Evolutionary conservation across 2,888 invertebrate species (phyloP).

Genomic region (Mesodorylaimus sp.): DNA sequence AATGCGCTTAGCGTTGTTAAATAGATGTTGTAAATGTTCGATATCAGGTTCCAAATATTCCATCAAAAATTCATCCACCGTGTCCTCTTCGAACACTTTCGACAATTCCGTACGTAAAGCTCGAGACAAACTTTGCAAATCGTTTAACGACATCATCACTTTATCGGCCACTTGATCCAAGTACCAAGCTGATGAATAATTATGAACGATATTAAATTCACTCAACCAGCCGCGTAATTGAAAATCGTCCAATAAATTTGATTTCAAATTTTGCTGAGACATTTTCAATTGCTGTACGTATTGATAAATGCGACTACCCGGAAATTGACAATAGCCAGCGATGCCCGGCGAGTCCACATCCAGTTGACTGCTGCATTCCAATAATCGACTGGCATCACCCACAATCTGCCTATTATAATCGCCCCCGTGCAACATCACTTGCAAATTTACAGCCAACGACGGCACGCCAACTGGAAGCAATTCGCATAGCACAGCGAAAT

Average conservation of each 20-base stretch:
- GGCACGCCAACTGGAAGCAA: conserved; percentile 32
- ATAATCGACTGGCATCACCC: not conserved
- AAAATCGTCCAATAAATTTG: conserved; percentile 7
- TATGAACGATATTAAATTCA: conserved; percentile 17
- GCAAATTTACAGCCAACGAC: conserved; percentile 18
- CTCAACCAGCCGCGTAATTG: conserved; percentile 21
- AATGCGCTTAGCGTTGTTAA: not conserved
- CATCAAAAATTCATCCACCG: conserved; percentile 20
- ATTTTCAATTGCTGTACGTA: conserved; percentile 8
- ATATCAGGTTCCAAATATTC: conserved; percentile 13
- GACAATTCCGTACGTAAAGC: conserved; percentile 13
- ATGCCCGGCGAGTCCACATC: conserved; percentile 6
- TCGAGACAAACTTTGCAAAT: not conserved
- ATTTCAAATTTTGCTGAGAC: not conserved
- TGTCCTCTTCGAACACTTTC: conserved; percentile 18
- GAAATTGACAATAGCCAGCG: conserved; percentile 10
- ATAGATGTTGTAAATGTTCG: not conserved
- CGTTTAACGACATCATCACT: not conserved
- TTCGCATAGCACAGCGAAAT: conserved; percentile 36
- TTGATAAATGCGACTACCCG: conserved; percentile 11
- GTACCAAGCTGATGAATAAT: conserved; percentile 19
- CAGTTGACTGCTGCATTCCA: conserved; percentile 1
- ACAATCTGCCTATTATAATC: not conserved
- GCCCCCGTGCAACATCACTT: not conserved
- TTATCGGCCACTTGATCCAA: conserved; percentile 11